These are phyloP conservation scores for Perdita meconis DNA, from an alignment of 2,888 invertebrate species.

Conservation along the genomic window DNA sequence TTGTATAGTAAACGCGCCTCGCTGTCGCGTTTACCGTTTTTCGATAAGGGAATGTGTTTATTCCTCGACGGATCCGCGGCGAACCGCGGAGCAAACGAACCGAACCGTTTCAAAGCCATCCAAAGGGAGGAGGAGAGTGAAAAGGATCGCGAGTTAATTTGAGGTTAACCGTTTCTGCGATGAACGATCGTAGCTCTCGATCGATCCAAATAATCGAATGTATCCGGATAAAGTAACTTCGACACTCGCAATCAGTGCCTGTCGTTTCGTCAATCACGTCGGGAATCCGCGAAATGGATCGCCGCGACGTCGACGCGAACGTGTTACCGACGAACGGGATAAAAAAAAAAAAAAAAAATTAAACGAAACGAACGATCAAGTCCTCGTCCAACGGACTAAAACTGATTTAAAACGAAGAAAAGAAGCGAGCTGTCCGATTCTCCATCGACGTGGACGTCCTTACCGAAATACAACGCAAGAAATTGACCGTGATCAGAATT, in stretches of 20 bases:
- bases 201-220: constrained; percentile 44
- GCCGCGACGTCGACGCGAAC: constrained; percentile 3
- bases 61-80: constrained; percentile 1
- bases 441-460: constrained; percentile 49
- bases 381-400: constrained; percentile 21
- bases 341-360: neutral
- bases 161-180: neutral
- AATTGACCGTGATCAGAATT: constrained; percentile 35
- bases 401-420: constrained; percentile 23
- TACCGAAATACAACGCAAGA: constrained; percentile 35
- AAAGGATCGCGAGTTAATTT: constrained; percentile 6
- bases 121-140: neutral
- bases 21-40: constrained; percentile 24
- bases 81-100: neutral
- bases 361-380: constrained; percentile 10
- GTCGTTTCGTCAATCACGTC: constrained; percentile 48
- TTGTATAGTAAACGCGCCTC: neutral
- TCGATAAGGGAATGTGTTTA: constrained; percentile 15
- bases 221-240: constrained; percentile 41
- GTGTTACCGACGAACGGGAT: constrained; percentile 23
- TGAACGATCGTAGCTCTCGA: constrained; percentile 37
- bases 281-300: neutral
- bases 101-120: constrained; percentile 17
- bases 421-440: constrained; percentile 56
- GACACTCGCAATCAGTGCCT: constrained; percentile 62